Evolutionary conservation across 1,140 invertebrate genomes (phyloP).

Genomic region (Gonioctena quinquepunctata): DNA sequence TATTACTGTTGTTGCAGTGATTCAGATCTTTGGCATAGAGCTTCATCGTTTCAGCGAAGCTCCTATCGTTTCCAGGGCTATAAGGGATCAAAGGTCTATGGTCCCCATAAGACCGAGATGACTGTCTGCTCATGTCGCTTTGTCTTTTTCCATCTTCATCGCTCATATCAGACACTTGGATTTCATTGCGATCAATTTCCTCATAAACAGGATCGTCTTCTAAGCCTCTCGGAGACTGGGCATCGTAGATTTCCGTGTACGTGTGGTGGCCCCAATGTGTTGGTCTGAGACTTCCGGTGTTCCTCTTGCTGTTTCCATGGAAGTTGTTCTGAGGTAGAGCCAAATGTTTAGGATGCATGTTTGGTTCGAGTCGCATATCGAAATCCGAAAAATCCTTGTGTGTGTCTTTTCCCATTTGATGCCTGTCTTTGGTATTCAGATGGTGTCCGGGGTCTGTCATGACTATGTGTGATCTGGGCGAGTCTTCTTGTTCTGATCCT

Average conservation of each 20-base stretch:
- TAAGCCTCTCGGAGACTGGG: constrained; percentile 52
- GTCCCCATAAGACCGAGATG: constrained; percentile 79
- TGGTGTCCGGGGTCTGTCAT: constrained; percentile 52
- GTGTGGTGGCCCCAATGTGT: constrained; percentile 65
- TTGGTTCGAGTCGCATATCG: constrained; percentile 34
- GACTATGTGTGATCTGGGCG: constrained; percentile 62
- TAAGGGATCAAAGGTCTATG: constrained; percentile 68
- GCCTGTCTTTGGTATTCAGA: constrained; percentile 44
- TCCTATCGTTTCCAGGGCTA: constrained; percentile 52
- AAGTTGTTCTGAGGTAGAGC: constrained; percentile 40
- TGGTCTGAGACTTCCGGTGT: constrained; percentile 50
- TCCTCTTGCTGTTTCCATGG: constrained; percentile 45
- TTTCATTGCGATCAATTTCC: constrained; percentile 72
- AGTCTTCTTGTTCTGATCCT: constrained; percentile 68
- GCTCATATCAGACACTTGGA: constrained; percentile 77
- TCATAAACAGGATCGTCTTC: constrained; percentile 81
- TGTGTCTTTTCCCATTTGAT: constrained; percentile 40
- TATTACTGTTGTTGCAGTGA: constrained; percentile 63
- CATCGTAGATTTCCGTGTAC: constrained; percentile 67
- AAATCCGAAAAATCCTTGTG: constrained; percentile 41
- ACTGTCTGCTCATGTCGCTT: constrained; percentile 75
- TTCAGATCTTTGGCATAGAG: constrained; percentile 44
- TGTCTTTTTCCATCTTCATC: constrained; percentile 77
- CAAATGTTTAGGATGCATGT: constrained; percentile 48
- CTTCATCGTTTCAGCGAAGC: constrained; percentile 44